phyloP scores from a whole-genome alignment of 1,140 invertebrate genomes.

The Acyrthosiphon pisum region DNA sequence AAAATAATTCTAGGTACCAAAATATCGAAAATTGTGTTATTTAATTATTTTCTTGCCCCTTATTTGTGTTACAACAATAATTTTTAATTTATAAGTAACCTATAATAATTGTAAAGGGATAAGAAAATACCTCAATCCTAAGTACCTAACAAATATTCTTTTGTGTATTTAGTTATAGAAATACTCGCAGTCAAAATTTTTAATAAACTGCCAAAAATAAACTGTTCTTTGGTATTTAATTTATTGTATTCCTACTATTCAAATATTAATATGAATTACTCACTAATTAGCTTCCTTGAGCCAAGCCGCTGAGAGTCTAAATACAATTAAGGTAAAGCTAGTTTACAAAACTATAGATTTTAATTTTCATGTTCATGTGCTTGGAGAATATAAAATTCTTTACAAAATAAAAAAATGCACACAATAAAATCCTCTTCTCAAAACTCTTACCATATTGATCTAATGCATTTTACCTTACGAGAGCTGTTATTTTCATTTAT shows the following conservation, averaged over 20 bases:
- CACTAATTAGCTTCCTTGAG: neutral
- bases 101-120: slow-evolving; percentile 1
- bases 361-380: neutral
- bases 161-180: slow-evolving; percentile 46
- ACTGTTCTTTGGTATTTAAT: neutral
- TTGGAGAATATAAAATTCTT: neutral
- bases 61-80: slow-evolving; percentile 28
- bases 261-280: neutral
- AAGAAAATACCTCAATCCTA: slow-evolving; percentile 23
- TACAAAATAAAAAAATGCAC: neutral
- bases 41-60: neutral
- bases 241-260: neutral
- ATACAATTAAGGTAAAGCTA: neutral
- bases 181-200: neutral
- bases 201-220: slow-evolving; percentile 51
- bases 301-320: neutral
- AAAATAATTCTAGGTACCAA: slow-evolving; percentile 34
- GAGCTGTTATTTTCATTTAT: neutral
- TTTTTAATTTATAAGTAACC: neutral
- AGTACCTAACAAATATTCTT: slow-evolving; percentile 15
- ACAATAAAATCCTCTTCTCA: neutral
- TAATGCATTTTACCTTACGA: neutral
- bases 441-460: neutral
- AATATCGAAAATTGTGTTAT: slow-evolving; percentile 44
- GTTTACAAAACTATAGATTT: neutral